Percentiles rank a stretch among this genome's conserved stretches.
These are phyloP conservation scores for Macrobrachium rosenbergii DNA, from an alignment of 1,140 invertebrate species.

Conservation along the genomic window DNA sequence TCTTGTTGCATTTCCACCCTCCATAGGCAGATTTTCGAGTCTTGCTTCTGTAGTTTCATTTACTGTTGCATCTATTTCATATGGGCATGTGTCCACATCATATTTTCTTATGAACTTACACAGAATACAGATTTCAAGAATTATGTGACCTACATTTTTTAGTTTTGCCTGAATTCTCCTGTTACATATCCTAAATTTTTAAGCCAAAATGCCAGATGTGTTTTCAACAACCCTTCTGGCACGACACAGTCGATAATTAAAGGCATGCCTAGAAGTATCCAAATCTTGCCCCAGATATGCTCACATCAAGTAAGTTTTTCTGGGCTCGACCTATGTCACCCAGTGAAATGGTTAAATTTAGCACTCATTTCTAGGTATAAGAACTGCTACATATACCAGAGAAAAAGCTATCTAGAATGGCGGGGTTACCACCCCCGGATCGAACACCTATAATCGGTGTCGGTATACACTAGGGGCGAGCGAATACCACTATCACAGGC, in stretches of 20 bases:
- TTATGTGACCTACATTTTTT: slow-evolving; percentile 31
- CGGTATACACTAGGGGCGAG: too few relatives aligned
- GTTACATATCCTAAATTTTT: slow-evolving; percentile 38
- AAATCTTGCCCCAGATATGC: too few relatives aligned
- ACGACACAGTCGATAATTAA: slow-evolving; percentile 16
- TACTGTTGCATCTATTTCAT: slow-evolving; percentile 29
- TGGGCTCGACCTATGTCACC: too few relatives aligned
- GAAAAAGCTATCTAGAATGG: too few relatives aligned
- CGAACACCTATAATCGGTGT: too few relatives aligned
- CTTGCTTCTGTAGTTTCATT: slow-evolving; percentile 31
- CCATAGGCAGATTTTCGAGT: slow-evolving; percentile 33
- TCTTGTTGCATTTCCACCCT: slow-evolving; percentile 45
- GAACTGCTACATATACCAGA: too few relatives aligned
- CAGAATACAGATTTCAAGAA: slow-evolving; percentile 28
- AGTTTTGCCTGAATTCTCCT: slow-evolving; percentile 22
- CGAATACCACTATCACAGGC: too few relatives aligned
- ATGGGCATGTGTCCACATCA: slow-evolving; percentile 6
- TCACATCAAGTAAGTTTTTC: too few relatives aligned
- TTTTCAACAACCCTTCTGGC: slow-evolving; percentile 43
- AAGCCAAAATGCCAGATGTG: slow-evolving; percentile 23
- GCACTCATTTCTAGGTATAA: too few relatives aligned
- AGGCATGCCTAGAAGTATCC: not conserved
- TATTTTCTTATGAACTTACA: slow-evolving; percentile 32
- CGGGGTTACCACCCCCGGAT: too few relatives aligned
- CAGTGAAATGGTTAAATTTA: too few relatives aligned